phyloP scores from a whole-genome alignment of 1,140 invertebrate genomes.

The Neodiprion pinetum region DNA sequence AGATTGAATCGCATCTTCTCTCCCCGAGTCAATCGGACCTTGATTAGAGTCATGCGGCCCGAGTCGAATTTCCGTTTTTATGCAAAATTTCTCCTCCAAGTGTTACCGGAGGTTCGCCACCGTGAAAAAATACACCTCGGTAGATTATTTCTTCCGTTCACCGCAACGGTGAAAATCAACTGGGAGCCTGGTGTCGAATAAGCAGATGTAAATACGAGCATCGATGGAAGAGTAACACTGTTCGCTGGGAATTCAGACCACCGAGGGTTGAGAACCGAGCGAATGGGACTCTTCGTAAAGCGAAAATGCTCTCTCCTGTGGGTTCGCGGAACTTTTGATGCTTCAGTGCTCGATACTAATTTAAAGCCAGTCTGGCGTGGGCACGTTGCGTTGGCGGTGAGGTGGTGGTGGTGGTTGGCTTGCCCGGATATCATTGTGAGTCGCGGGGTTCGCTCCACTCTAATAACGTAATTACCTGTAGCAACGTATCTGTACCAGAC shows the following conservation, averaged over 20 bases:
- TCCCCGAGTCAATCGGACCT: background rate
- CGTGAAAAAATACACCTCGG: too few species aligned
- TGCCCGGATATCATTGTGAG: background rate
- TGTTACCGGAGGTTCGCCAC: too few species aligned
- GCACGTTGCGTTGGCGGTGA: background rate
- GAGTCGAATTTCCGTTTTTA: too few species aligned
- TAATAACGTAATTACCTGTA: conserved; percentile 2
- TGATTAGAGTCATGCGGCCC: too few species aligned
- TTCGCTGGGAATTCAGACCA: too few species aligned
- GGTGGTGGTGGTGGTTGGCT: background rate
- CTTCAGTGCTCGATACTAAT: background rate
- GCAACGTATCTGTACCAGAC: background rate
- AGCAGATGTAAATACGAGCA: too few species aligned
- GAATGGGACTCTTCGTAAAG: background rate
- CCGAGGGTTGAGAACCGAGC: too few species aligned
- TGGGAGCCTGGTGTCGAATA: too few species aligned
- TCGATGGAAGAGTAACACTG: too few species aligned
- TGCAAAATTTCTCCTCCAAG: too few species aligned
- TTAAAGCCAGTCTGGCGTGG: background rate
- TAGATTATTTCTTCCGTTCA: too few species aligned
- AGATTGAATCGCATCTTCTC: background rate
- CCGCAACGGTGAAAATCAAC: too few species aligned
- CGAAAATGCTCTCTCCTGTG: background rate
- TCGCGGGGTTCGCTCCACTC: background rate
- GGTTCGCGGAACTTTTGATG: conserved; percentile 7